Evolutionary conservation across 2,797 vertebrate genomes (phyloP), one percentile per base, ranked within the genome.

Genomic region (Margarornis squamiger): DNA sequence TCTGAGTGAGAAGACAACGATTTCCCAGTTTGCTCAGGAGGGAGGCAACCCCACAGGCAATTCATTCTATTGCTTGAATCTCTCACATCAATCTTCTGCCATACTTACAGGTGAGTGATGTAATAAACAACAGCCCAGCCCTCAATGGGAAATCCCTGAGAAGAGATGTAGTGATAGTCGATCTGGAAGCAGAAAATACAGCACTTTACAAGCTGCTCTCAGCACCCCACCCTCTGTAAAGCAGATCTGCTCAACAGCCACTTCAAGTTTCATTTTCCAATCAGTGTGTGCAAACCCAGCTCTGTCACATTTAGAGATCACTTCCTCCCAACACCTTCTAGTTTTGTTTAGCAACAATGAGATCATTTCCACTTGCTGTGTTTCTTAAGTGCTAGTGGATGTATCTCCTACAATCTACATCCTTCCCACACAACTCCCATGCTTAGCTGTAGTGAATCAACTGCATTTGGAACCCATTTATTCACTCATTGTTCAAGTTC

Each of bases 101-200:
- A 68, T 34, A 98, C 98, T 98, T 81, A 99, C 98, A 99, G 96
- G 93, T 99, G 98, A 63, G 98, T 99, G 93, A 99, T 98, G 93
- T 99, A 99, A 96, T 99, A 99, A n/a, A 99, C 98, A 51, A 99
- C 98, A 30, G 98, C 98, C 98, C 98, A 99, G 76, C 98, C 98
- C 92, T 99, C 98, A 5, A 98, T 99, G 19, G 98, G 98, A 79
- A 98, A 98, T 52, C 98, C 98, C 96, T 99, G 98, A 76, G 98
- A 98, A 39, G 98, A 98, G 94, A 99, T 99, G 97, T 99, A 99
- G 94, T 99, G 98, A 88, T 99, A 99, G 97, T 99, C 98, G 34
- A 99, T 98, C 98, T 99, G 97, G 86, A 97, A 98, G 16, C 34
- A 95, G 68, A 97, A 55, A 73, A 70, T 0, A 71, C 23, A 90